Conservation (phyloP, 2,888 invertebrate genomes). For the Gryllus longicercus region DNA sequence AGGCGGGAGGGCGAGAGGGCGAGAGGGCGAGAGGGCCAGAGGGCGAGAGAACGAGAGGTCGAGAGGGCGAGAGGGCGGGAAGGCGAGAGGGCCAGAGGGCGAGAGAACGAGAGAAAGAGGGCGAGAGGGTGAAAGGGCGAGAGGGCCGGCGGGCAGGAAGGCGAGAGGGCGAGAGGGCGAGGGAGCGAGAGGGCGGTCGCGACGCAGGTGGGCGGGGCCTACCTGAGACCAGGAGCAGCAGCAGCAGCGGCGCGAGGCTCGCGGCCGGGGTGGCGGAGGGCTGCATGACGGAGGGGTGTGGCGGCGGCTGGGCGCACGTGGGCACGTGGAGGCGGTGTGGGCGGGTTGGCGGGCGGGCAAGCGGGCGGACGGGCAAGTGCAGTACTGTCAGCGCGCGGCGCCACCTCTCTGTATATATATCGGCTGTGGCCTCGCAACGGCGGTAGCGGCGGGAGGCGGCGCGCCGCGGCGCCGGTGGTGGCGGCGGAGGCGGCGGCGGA, state of each 20-base stretch:
- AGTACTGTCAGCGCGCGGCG: slow-evolving; percentile 6
- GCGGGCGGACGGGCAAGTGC: neutral
- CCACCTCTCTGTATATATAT: slow-evolving; percentile 17
- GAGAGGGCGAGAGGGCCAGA: too few relatives aligned
- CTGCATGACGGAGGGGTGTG: neutral
- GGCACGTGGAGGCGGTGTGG: neutral
- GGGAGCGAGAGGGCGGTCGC: neutral
- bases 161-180: too few relatives aligned
- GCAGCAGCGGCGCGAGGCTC: neutral
- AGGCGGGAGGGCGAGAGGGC: too few relatives aligned
- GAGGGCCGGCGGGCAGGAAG: too few relatives aligned
- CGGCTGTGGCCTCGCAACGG: neutral
- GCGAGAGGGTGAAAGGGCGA: too few relatives aligned
- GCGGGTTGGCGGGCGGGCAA: neutral
- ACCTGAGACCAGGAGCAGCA: neutral
- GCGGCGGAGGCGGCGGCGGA: neutral
- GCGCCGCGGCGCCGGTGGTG: neutral
- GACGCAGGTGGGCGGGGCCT: neutral
- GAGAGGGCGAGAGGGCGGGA: too few relatives aligned
- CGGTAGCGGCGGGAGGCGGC: neutral
- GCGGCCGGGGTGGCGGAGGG: neutral
- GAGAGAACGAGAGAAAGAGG: too few relatives aligned
- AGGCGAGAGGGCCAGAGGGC: too few relatives aligned
- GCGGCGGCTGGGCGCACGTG: neutral
- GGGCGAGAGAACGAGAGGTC: too few relatives aligned